These are phyloP conservation scores for Biston stratarius DNA, from an alignment of 2,888 invertebrate genomes.

Conservation along the genomic window DNA sequence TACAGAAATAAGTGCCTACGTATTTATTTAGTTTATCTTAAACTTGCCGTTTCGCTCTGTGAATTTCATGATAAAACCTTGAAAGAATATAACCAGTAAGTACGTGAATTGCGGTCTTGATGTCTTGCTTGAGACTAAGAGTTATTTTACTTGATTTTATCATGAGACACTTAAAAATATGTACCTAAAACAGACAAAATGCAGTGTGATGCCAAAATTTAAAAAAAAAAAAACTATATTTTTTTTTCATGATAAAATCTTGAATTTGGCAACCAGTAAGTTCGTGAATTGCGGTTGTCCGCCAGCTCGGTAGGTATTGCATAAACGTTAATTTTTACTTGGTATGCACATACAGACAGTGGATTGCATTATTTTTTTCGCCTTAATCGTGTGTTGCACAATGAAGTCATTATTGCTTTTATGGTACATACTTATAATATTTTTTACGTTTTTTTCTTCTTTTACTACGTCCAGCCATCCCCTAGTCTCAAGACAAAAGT, in stretches of 20 bases:
- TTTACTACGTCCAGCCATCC: too few species aligned
- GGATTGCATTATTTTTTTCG: background rate
- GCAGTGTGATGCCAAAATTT: too few species aligned
- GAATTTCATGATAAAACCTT: conserved; percentile 20
- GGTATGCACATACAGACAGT: conserved; percentile 1
- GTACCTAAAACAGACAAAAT: too few species aligned
- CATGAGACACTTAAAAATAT: too few species aligned
- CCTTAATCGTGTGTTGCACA: background rate
- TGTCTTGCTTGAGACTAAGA: too few species aligned
- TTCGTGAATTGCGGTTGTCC: background rate
- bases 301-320: background rate
- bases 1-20: background rate
- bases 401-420: too few species aligned
- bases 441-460: too few species aligned
- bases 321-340: background rate
- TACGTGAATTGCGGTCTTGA: background rate
- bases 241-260: conserved; percentile 19
- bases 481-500: too few species aligned
- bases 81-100: background rate
- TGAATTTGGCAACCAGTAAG: conserved; percentile 1
- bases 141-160: too few species aligned
- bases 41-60: too few species aligned
- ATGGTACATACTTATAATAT: too few species aligned
- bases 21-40: background rate
- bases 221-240: too few species aligned